These are phyloP conservation scores for Pachyuromys duprasi DNA, from an alignment of 2,797 vertebrate genomes.

Conservation along the genomic window DNA sequence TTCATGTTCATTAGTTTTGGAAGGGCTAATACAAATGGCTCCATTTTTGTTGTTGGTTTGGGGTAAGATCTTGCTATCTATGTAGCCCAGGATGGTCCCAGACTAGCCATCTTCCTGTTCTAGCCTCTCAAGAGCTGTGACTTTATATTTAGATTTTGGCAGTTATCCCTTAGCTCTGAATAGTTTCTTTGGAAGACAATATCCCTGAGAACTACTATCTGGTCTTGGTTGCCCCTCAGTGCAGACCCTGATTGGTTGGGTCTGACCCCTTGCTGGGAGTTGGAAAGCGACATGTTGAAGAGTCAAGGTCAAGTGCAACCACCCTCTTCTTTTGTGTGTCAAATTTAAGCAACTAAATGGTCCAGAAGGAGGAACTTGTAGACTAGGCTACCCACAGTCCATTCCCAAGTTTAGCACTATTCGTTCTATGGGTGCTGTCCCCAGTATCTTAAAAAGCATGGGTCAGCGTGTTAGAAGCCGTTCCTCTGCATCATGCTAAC, in stretches of 20 bases:
- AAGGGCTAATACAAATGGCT: background rate
- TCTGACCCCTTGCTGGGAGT: background rate
- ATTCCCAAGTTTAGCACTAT: background rate
- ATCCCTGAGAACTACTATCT: background rate
- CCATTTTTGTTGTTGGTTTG: background rate
- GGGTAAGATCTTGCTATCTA: too few relatives aligned
- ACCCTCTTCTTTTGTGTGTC: background rate
- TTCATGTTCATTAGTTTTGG: background rate
- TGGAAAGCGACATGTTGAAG: background rate
- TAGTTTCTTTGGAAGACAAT: background rate
- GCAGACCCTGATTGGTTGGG: background rate
- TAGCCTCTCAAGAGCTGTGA: background rate
- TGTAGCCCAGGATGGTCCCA: background rate
- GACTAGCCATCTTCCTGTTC: background rate
- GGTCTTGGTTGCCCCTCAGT: background rate
- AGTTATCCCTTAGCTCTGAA: background rate
- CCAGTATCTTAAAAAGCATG: background rate
- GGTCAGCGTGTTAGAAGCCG: background rate
- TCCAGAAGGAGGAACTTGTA: background rate
- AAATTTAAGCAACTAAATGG: background rate
- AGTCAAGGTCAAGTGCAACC: background rate
- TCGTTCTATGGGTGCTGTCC: background rate
- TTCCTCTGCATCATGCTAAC: background rate
- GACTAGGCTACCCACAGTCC: background rate
- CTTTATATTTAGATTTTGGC: background rate